Evolutionary conservation across 2,888 invertebrate genomes (phyloP).

Genomic region (Diploptera punctata): DNA sequence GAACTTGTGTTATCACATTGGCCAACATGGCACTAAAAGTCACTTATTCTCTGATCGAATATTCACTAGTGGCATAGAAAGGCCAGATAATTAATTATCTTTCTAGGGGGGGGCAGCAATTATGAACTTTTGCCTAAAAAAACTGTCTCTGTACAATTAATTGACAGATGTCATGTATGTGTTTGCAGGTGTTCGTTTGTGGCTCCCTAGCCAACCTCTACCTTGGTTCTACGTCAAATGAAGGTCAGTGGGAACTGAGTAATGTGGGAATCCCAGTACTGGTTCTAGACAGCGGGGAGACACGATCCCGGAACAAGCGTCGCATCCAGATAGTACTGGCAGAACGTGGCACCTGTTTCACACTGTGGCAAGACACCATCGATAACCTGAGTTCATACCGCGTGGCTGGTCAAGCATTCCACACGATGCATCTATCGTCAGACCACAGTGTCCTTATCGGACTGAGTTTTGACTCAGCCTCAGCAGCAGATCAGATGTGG

Average conservation of each 20-base stretch:
- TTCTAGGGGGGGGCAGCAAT: no score
- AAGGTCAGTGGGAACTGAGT: constrained; percentile 69
- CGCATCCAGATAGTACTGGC: constrained; percentile 74
- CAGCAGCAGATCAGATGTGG: constrained; percentile 75
- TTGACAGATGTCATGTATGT: constrained; percentile 20
- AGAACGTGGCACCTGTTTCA: constrained; percentile 81
- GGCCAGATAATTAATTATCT: no score
- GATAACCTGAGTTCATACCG: constrained; percentile 78
- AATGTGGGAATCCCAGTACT: constrained; percentile 82
- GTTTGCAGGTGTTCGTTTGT: constrained; percentile 71
- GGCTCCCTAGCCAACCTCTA: constrained; percentile 77
- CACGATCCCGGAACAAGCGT: constrained; percentile 69
- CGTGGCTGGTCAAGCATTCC: constrained; percentile 74
- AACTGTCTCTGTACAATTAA: not conserved
- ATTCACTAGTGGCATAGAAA: no score
- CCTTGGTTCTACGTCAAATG: constrained; percentile 62
- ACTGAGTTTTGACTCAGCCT: constrained; percentile 78
- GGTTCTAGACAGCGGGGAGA: constrained; percentile 77
- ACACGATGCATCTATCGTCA: constrained; percentile 79
- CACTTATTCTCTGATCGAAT: no score
- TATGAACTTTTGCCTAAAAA: not conserved
- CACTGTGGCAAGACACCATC: constrained; percentile 81
- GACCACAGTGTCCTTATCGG: constrained; percentile 81
- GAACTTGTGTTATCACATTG: no score
- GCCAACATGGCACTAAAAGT: no score